Percentiles rank a stretch among this genome's conserved stretches.
Conservation (phyloP, 2,113 vertebrate genomes). For the Lichenostomus cassidix region DNA sequence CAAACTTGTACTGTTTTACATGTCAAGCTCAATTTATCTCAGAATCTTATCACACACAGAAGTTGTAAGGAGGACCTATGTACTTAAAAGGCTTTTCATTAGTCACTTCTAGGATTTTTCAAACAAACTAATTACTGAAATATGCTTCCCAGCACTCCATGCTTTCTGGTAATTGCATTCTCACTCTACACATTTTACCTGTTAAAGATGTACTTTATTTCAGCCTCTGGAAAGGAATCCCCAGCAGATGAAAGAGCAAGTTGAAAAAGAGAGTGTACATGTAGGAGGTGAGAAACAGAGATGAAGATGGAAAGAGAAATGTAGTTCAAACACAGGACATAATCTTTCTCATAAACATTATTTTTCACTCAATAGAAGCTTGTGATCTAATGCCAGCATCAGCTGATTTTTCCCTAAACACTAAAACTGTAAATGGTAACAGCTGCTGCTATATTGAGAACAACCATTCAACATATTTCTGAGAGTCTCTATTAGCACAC, state of each 20-base stretch:
- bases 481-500: background rate
- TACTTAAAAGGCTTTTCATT: background rate
- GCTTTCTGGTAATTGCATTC: background rate
- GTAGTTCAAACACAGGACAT: background rate
- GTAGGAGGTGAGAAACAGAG: constrained; percentile 3
- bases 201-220: background rate
- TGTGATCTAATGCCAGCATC: constrained; percentile 15
- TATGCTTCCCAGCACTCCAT: background rate
- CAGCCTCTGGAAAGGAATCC: constrained; percentile 23
- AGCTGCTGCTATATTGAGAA: constrained; percentile 14
- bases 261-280: background rate
- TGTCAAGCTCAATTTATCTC: background rate
- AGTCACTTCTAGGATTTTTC: background rate
- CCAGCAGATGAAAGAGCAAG: constrained; percentile 15
- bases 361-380: constrained; percentile 3
- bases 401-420: constrained; percentile 26
- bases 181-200: background rate
- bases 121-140: background rate
- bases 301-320: background rate
- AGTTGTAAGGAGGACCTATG: background rate
- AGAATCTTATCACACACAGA: background rate
- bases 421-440: background rate
- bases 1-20: background rate
- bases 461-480: constrained; percentile 14
- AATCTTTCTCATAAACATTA: background rate